Base-by-base conservation (phyloP, 2,113 vertebrate genomes). In the Hemiprocne comata region DNA sequence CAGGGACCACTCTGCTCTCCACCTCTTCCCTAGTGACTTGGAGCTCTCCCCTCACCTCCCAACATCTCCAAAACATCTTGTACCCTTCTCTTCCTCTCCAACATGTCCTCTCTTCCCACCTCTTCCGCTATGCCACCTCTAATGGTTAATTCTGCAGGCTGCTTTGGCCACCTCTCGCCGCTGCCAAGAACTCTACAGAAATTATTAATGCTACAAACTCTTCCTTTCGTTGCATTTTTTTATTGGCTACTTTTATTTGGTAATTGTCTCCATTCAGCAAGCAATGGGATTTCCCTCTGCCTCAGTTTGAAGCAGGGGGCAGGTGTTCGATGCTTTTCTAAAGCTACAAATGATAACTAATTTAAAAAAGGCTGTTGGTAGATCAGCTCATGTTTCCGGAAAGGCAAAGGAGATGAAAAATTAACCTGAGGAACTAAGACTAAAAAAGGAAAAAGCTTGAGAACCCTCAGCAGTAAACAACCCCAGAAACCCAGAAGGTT, bases 231-330 rank as follows among this genome's bases (percentile, higher is more conserved):
- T 1, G 3, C 17, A 13, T 31, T 77, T 64, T 72, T 83, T 60
- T 16, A 62, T n/a, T 28, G 13, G 67, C 13, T 36, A 0, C 8
- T 77, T 87, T 34, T 28, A n/a, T 78, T 85, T 61, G 71, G 17
- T 28, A 62, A 20, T 23, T 15, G 11, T 13, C 33, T n/a, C n/a
- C 0, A 0, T 33, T 55, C 38, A 36, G 17, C 46, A 58, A 66
- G 19, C 0, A 0, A 38, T 8, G 19, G 62, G 28, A 81, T n/a
- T 60, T 62, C 19, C 36, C 34, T 51, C n/a, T 38, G 46, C 12
- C 61, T 71, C 48, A 19, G 4, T 40, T 81, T 78, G 8, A 42
- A 29, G 7, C 17, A 42, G 34, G 11, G 2, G 85, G 48, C 20
- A 60, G 26, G 26, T 48, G 26, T 51, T 29, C 51, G 38, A 60